Evolutionary conservation across 1,140 invertebrate genomes (phyloP).

Genomic region (Ceratina calcarata): DNA sequence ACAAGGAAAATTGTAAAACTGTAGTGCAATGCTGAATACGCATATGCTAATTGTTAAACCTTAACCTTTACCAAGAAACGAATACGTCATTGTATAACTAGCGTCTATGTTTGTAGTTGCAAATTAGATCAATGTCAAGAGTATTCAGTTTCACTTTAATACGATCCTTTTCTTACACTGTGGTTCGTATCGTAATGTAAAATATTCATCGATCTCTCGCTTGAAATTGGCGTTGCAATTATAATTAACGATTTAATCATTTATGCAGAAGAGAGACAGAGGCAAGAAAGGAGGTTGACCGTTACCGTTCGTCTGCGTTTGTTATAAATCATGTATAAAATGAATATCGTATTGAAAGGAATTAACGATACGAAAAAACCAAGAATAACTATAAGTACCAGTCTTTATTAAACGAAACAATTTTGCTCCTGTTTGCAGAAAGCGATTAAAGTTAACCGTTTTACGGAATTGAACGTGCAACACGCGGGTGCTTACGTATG

Average conservation of each 20-base stretch:
- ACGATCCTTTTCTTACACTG: not conserved
- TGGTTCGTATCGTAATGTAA: not conserved
- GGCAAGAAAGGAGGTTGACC: no score
- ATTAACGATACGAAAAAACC: not conserved
- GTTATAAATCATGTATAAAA: not conserved
- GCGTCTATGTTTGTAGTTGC: not conserved
- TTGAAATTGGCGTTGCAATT: no score
- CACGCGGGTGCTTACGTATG: not conserved
- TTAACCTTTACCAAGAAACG: constrained; percentile 45
- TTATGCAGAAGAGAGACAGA: no score
- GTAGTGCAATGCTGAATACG: constrained; percentile 36
- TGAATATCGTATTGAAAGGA: no score
- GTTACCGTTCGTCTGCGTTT: no score
- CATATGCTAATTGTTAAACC: constrained; percentile 50
- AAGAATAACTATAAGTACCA: not conserved
- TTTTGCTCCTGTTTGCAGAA: not conserved
- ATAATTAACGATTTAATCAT: constrained; percentile 13
- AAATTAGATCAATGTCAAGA: not conserved
- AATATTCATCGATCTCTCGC: not conserved
- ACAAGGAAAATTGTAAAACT: not conserved
- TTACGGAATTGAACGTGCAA: constrained; percentile 20
- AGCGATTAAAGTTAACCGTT: not conserved
- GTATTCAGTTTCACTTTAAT: not conserved
- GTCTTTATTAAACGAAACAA: constrained; percentile 9
- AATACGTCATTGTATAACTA: constrained; percentile 47